These are phyloP conservation scores for Eulimnadia texana DNA, from an alignment of 1,140 invertebrate genomes.

Conservation along the genomic window DNA sequence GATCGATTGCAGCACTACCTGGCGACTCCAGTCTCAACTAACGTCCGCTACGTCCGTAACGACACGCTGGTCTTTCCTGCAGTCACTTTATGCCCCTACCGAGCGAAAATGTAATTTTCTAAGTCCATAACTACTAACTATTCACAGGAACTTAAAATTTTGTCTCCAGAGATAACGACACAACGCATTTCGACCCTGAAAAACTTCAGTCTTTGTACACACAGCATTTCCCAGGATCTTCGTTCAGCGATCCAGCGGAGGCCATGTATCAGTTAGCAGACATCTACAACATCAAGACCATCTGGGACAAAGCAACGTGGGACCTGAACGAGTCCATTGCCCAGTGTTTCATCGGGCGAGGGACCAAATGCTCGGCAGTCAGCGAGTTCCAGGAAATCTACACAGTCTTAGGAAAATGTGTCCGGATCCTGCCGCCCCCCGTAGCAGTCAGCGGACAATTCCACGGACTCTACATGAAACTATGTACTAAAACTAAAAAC, in stretches of 20 bases:
- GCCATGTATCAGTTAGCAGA: slow-evolving; percentile 12
- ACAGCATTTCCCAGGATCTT: background rate
- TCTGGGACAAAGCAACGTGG: slow-evolving; percentile 2
- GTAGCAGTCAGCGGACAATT: slow-evolving; percentile 6
- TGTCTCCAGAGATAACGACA: background rate
- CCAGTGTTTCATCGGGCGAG: slow-evolving; percentile 3
- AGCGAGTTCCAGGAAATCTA: background rate
- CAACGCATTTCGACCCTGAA: background rate
- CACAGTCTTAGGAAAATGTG: slow-evolving; percentile 3
- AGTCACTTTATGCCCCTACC: slow-evolving; percentile 9
- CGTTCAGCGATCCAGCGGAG: background rate
- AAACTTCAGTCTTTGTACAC: slow-evolving; percentile 1
- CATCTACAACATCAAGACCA: background rate
- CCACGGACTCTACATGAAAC: slow-evolving; percentile 9
- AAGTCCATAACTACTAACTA: background rate
- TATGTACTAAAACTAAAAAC: slow-evolving; percentile 9
- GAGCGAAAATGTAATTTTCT: background rate
- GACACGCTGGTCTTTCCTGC: slow-evolving; percentile 6
- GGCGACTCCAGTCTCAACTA: slow-evolving; percentile 4
- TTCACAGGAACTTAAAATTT: background rate
- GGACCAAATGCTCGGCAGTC: background rate
- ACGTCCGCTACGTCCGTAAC: slow-evolving; percentile 8
- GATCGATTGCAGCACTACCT: slow-evolving; percentile 6
- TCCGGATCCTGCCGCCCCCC: background rate
- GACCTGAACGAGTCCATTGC: background rate